Evolutionary conservation across 2,888 invertebrate species (phyloP), one percentile per base, ranked within the genome.

Genomic region (Dryobotodes eremita): DNA sequence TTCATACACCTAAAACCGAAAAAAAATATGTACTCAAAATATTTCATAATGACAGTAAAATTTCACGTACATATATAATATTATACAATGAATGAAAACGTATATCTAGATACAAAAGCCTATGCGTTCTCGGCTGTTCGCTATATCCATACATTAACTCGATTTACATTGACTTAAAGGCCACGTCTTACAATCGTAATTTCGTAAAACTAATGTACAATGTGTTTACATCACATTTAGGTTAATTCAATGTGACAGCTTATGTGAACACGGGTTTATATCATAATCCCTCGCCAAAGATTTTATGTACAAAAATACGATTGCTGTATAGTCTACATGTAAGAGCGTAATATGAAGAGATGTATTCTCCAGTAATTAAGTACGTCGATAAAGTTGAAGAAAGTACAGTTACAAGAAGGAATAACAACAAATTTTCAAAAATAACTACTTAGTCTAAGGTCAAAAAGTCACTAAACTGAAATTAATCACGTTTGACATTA

Each of bases 31-130:
- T 90, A 89, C 88, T 90, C 88, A 86, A 86, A 89, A 89, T 86
- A 88, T 88, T 89, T 85, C 87, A 88, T 86, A 85, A 85, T 87
- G 89, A 89, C 83, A 86, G 83, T 84, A 85, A 75, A 86, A 80
- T 83, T 86, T 84, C 85, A 86, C 85, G 77, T 89, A 88, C 82
- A 86, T 89, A 83, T 73, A 84, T 83, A 87, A 84, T 89, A 91
- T 89, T 86, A 89, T 91, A 92, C 90, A 91, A 88, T 86, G 84
- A 89, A 82, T 85, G 84, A 87, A 82, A 88, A 88, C 87, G 88
- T 88, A 87, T 87, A 89, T 82, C 80, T 88, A 90, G 85, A 90
- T 90, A 91, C 84, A 89, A 88, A 89, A 91, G 88, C 87, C 81
- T 86, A 86, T 80, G 89, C 86, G 84, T 86, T 83, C 68, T 86